phyloP scores from a whole-genome alignment of 2,888 invertebrate species.

The Macaria notata region DNA sequence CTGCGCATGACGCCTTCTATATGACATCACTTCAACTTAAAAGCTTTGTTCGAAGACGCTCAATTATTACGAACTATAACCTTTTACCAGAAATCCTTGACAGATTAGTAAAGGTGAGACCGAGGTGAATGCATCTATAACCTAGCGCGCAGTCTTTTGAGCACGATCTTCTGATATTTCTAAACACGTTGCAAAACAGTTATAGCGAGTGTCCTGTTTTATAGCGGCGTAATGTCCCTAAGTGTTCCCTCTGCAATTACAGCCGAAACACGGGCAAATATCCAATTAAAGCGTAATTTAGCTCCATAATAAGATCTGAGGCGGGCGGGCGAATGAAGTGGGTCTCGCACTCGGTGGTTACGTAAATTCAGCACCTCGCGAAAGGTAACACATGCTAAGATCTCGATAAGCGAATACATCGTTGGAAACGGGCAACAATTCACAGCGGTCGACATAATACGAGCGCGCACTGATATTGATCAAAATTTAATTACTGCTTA shows the following conservation, averaged over 20 bases:
- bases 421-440: conserved; percentile 37
- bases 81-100: conserved; percentile 46
- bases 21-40: conserved; percentile 53
- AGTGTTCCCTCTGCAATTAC: conserved; percentile 17
- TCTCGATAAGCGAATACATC: conserved; percentile 38
- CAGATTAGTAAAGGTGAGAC: conserved; percentile 39
- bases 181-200: conserved; percentile 12
- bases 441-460: conserved; percentile 36
- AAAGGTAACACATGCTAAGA: conserved; percentile 31
- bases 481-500: conserved; percentile 56
- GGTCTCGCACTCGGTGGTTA: conserved; percentile 30
- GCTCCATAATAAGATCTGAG: conserved; percentile 22
- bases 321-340: conserved; percentile 29
- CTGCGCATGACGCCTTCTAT: conserved; percentile 29
- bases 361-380: conserved; percentile 35
- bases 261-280: conserved; percentile 19
- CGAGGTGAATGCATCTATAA: conserved; percentile 37
- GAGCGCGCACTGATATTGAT: conserved; percentile 46
- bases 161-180: conserved; percentile 14
- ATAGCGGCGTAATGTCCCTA: conserved; percentile 11
- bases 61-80: conserved; percentile 45
- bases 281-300: conserved; percentile 24
- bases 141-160: conserved; percentile 5
- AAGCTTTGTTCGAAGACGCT: conserved; percentile 27
- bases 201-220: background rate